phyloP scores from a whole-genome alignment of 1,140 invertebrate genomes.

The Drosophila bocqueti region DNA sequence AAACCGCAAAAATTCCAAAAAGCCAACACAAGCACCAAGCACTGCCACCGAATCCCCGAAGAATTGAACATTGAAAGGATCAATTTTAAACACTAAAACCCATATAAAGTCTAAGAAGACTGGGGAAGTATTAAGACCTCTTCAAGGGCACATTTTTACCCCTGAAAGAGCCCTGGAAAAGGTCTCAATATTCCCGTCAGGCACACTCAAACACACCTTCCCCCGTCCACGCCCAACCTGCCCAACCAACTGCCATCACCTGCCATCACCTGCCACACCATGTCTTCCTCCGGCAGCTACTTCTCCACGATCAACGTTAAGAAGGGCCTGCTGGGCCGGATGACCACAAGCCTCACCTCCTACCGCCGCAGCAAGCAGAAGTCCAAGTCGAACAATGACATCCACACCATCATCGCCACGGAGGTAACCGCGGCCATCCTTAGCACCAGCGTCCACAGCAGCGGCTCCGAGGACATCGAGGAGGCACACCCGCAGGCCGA shows the following conservation, averaged over 20 bases:
- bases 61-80: background rate
- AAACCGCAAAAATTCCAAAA: conserved; percentile 18
- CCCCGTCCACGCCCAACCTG: background rate
- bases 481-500: background rate
- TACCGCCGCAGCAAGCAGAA: conserved; percentile 83
- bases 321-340: conserved; percentile 79
- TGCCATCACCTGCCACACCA: conserved; percentile 3
- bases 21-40: conserved; percentile 32
- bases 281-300: conserved; percentile 54
- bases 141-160: background rate
- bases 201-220: conserved; percentile 37
- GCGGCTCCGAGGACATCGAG: conserved; percentile 28
- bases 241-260: background rate
- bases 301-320: conserved; percentile 83
- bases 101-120: background rate
- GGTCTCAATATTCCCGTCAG: background rate
- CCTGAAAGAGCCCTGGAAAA: background rate
- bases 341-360: conserved; percentile 83
- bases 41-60: conserved; percentile 17
- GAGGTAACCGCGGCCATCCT: conserved; percentile 65
- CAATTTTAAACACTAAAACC: background rate
- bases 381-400: conserved; percentile 83
- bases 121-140: background rate
- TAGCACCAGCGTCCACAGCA: conserved; percentile 44
- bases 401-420: conserved; percentile 76